Evolutionary conservation across 2,113 vertebrate species (phyloP).

Genomic region (Oncorhynchus masou): DNA sequence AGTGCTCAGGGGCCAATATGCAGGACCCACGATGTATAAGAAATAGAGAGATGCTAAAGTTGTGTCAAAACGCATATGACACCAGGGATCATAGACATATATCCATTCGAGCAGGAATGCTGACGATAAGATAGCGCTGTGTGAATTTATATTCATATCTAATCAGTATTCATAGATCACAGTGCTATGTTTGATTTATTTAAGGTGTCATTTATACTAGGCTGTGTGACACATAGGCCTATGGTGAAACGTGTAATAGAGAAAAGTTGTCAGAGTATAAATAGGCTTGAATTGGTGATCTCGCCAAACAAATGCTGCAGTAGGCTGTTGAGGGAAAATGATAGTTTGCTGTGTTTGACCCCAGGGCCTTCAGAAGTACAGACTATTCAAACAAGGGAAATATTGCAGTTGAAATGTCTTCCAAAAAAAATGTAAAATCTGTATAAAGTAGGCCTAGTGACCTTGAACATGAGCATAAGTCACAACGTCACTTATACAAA

Average conservation of each 20-base stretch:
- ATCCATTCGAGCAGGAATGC: not conserved
- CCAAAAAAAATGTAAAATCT: not conserved
- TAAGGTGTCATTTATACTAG: conserved; percentile 3
- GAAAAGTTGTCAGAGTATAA: not conserved
- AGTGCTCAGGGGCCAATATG: conserved; percentile 1
- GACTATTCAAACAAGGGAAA: not conserved
- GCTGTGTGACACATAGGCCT: not conserved
- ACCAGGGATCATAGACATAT: conserved; percentile 2
- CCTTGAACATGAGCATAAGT: too few relatives aligned
- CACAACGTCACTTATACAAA: too few relatives aligned
- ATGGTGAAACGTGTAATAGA: not conserved
- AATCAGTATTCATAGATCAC: conserved; percentile 13
- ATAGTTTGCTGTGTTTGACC: not conserved
- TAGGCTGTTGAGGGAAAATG: not conserved
- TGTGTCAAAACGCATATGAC: conserved; percentile 6
- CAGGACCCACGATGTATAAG: conserved; percentile 13
- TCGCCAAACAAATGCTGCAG: not conserved
- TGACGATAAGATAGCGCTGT: not conserved
- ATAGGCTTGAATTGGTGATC: not conserved
- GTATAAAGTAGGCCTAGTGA: too few relatives aligned
- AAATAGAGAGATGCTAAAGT: conserved; percentile 13
- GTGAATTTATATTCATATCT: not conserved
- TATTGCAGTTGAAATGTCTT: not conserved
- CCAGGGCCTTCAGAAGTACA: not conserved
- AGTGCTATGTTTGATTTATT: conserved; percentile 6